These are phyloP conservation scores for Charanyca ferruginea DNA, from an alignment of 2,888 invertebrate species.

Conservation along the genomic window DNA sequence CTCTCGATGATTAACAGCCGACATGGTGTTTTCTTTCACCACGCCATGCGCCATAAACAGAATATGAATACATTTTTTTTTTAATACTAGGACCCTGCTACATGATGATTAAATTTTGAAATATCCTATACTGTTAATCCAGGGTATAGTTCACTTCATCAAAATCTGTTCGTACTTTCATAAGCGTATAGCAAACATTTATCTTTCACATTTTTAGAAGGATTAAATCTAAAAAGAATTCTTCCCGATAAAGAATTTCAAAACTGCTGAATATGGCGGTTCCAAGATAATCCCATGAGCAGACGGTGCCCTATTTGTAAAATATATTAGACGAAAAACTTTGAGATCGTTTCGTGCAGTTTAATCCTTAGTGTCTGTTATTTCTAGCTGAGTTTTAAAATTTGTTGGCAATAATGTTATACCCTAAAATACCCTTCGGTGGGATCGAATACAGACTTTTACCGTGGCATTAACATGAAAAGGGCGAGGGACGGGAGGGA, in stretches of 20 bases:
- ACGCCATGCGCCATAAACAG: slow-evolving; percentile 39
- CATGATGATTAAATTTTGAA: background rate
- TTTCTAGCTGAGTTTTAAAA: slow-evolving; percentile 38
- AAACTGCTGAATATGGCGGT: slow-evolving; percentile 28
- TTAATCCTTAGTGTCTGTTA: slow-evolving; percentile 49
- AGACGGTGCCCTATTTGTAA: slow-evolving; percentile 38
- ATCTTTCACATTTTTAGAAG: background rate
- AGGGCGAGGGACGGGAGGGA: slow-evolving; percentile 69
- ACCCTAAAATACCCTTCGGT: slow-evolving; percentile 44
- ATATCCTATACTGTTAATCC: too few species aligned
- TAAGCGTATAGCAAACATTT: background rate
- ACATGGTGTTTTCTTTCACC: slow-evolving; percentile 43
- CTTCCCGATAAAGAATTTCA: background rate
- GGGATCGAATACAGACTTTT: slow-evolving; percentile 54
- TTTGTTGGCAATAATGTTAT: slow-evolving; percentile 28
- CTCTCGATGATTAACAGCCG: slow-evolving; percentile 47
- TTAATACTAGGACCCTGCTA: background rate
- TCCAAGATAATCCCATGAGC: slow-evolving; percentile 27
- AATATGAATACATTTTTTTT: slow-evolving; percentile 27
- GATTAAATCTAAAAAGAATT: slow-evolving; percentile 2
- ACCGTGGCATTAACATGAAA: slow-evolving; percentile 59
- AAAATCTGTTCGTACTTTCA: too few species aligned
- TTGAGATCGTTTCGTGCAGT: slow-evolving; percentile 35
- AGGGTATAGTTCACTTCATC: too few species aligned
- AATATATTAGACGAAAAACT: slow-evolving; percentile 42